phyloP scores from a whole-genome alignment of 2,797 vertebrate species.

The Muscicapa comitata region DNA sequence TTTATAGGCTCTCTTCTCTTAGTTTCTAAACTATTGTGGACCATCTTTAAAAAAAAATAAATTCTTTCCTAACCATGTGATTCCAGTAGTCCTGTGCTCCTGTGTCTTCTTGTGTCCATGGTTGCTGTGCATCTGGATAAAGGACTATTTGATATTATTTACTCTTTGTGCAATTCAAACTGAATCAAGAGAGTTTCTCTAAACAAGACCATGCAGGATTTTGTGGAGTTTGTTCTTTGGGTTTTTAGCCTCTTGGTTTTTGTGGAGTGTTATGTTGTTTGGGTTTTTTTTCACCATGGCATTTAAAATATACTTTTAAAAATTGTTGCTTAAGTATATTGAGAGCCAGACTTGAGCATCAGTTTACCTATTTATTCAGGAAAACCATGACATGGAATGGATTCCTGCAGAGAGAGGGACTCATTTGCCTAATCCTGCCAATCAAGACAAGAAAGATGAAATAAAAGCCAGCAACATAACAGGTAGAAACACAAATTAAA shows the following conservation, averaged over 20 bases:
- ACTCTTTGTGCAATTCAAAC: neutral
- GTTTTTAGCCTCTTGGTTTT: rapidly evolving
- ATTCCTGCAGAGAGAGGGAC: neutral
- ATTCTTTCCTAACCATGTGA: rapidly evolving
- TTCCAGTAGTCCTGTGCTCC: neutral
- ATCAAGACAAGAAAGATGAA: neutral
- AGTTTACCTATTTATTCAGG: neutral
- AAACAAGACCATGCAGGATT: neutral
- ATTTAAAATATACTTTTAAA: neutral
- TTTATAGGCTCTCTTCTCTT: neutral
- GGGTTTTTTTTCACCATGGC: rapidly evolving
- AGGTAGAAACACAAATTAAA: neutral
- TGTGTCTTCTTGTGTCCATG: rapidly evolving
- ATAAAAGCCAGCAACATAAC: neutral
- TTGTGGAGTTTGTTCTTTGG: neutral
- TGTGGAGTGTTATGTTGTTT: neutral
- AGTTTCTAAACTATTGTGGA: neutral
- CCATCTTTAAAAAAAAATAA: neutral
- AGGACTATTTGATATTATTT: neutral
- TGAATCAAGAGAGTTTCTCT: neutral
- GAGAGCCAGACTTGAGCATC: neutral
- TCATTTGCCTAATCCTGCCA: neutral
- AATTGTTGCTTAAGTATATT: neutral
- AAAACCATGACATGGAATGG: neutral
- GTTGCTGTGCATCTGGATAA: neutral